Base-by-base conservation (phyloP, 35 echinoderm and acorn worm species). In the Ophiothrix spiculata region DNA sequence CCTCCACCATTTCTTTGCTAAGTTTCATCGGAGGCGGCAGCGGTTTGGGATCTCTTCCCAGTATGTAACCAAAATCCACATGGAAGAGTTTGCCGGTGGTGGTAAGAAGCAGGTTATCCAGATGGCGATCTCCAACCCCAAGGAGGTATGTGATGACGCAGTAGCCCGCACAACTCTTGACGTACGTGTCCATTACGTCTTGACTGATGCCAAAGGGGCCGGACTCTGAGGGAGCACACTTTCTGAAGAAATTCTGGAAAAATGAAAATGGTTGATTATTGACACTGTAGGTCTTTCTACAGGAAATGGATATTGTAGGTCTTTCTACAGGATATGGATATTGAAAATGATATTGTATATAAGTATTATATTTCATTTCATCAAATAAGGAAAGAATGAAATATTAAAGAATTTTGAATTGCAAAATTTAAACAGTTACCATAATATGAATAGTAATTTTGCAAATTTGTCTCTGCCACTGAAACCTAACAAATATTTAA, bases 171-270 rank as follows among this genome's bases (percentile, higher is more conserved):
- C 91, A 93, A 84, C 95, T 97, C 75, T 93, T 97, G 37, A 97
- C 84, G 35, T 97, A 97, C 0, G 95, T 97, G 39, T 97, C 95
- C 95, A 97, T 97, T 12, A 97, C 95, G n/a, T 97, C 95, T 33
- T 83, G 91, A 37, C 79, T 64, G 31, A 97, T 97, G 32, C 90
- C 90, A 46, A 90, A 97, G 8, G 95, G 87, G 39, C 75, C 90
- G 31, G 64, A 74, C 39, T 97, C 95, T 36, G 75, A 90, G 10
- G 95, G 95, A 2, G 91, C 79, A 39, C 86, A 73, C 79, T 93
- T 93, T 4, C 95, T 75, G 91, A 97, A 97, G 60, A 93, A 97
- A 37, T 97, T 97, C 89, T 97, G 45, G 0, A 87, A 54, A 60
- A 40, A 78, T 0, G 35, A 1, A 35, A 36, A 74, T 11, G 1